Evolutionary conservation across 1,140 invertebrate genomes (phyloP).

Genomic region (Calycopis cecrops): DNA sequence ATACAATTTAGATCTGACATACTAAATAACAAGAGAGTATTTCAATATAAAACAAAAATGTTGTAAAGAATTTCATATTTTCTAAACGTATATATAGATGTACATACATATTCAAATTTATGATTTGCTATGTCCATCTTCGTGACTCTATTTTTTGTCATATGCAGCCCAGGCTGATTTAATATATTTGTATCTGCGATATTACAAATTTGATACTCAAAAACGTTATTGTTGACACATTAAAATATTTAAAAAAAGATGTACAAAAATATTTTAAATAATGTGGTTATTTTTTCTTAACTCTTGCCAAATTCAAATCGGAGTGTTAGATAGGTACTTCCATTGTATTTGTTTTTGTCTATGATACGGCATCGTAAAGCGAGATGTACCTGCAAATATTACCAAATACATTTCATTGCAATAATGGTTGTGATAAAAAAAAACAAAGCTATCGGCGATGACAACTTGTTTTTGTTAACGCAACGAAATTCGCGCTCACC

Average conservation of each 20-base stretch:
- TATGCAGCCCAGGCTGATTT: background rate
- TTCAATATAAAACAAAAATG: slow-evolving; percentile 6
- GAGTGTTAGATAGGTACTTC: background rate
- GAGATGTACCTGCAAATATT: slow-evolving; percentile 53
- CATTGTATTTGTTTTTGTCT: slow-evolving; percentile 26
- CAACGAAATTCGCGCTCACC: slow-evolving; percentile 48
- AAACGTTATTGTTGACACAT: background rate
- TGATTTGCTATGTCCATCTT: background rate
- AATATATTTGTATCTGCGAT: background rate
- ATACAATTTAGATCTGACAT: slow-evolving; percentile 12
- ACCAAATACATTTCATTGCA: slow-evolving; percentile 62
- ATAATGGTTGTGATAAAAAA: slow-evolving; percentile 66
- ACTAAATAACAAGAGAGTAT: slow-evolving; percentile 5
- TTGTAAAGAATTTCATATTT: background rate
- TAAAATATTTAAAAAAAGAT: too few species aligned
- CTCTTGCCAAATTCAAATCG: slow-evolving; percentile 8
- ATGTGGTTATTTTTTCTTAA: background rate
- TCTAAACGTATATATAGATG: too few species aligned
- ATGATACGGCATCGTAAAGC: slow-evolving; percentile 20
- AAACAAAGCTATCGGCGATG: slow-evolving; percentile 41
- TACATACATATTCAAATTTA: background rate
- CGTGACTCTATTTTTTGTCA: background rate
- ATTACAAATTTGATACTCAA: slow-evolving; percentile 1
- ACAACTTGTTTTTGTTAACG: slow-evolving; percentile 33
- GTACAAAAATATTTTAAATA: too few species aligned